Percentiles rank a stretch among this genome's conserved stretches.
Evolutionary conservation across 1,140 invertebrate genomes (phyloP).

Genomic region (Drosophila arawakana): DNA sequence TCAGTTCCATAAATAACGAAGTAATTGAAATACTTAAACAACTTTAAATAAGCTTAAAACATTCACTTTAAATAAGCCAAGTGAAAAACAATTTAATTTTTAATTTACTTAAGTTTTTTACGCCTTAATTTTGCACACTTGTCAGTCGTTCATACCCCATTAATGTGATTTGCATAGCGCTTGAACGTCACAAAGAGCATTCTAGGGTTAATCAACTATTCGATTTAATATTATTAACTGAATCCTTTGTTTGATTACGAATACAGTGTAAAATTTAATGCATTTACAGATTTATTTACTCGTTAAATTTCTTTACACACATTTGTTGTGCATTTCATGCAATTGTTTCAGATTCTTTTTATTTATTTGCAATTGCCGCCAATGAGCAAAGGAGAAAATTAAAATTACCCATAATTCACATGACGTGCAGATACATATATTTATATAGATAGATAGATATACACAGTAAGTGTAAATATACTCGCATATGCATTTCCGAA

Average conservation of each 20-base stretch:
- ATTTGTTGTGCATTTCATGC: slow-evolving; percentile 9
- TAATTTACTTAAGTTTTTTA: too few relatives aligned
- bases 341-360: slow-evolving; percentile 13
- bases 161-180: not conserved
- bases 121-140: not conserved
- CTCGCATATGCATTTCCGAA: slow-evolving; percentile 32
- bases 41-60: too few relatives aligned
- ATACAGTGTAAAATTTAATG: not conserved
- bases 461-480: slow-evolving; percentile 29
- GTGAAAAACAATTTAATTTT: too few relatives aligned
- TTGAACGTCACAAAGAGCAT: not conserved
- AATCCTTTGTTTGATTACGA: not conserved
- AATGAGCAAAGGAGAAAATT: slow-evolving; percentile 14
- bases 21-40: too few relatives aligned
- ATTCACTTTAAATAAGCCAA: too few relatives aligned
- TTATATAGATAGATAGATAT: not conserved
- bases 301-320: not conserved
- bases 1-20: not conserved
- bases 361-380: not conserved
- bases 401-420: slow-evolving; percentile 22
- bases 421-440: slow-evolving; percentile 1
- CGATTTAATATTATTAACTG: not conserved
- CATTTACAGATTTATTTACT: slow-evolving; percentile 5
- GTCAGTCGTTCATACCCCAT: not conserved
- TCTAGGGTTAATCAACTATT: slow-evolving; percentile 25